These are phyloP conservation scores for Brachionichthys hirsutus DNA, from an alignment of 2,113 vertebrate species.

Conservation along the genomic window DNA sequence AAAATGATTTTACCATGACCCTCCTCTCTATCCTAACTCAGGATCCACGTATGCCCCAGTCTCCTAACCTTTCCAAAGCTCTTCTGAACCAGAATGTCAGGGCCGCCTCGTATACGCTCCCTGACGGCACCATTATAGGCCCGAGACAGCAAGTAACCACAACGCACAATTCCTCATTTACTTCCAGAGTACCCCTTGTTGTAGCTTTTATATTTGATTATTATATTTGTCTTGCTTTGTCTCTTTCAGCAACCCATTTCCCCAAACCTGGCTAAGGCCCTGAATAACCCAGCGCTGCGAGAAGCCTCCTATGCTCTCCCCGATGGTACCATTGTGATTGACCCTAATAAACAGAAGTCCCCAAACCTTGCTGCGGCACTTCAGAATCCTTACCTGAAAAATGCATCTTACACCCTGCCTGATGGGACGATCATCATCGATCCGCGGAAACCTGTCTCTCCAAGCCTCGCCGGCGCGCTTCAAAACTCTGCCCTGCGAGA, in stretches of 20 bases:
- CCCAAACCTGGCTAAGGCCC: slow-evolving; percentile 61
- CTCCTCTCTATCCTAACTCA: slow-evolving; percentile 16
- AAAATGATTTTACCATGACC: not conserved
- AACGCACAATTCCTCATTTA: not conserved
- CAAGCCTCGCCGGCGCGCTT: slow-evolving; percentile 67
- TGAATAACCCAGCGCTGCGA: slow-evolving; percentile 63
- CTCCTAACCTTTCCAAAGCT: slow-evolving; percentile 73
- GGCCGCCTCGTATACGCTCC: slow-evolving; percentile 73
- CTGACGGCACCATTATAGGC: slow-evolving; percentile 66
- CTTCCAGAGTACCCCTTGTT: not conserved
- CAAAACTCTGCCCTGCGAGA: slow-evolving; percentile 61
- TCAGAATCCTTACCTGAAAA: slow-evolving; percentile 71
- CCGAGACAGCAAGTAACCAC: slow-evolving; percentile 64
- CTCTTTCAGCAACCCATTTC: slow-evolving; percentile 61
- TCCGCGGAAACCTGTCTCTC: slow-evolving; percentile 68
- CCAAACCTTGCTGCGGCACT: slow-evolving; percentile 72
- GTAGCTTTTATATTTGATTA: not conserved
- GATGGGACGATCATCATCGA: slow-evolving; percentile 77
- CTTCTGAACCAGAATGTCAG: slow-evolving; percentile 70
- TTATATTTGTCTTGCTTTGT: slow-evolving; percentile 12
- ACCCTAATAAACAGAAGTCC: slow-evolving; percentile 52
- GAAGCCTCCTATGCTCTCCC: slow-evolving; percentile 67
- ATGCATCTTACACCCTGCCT: slow-evolving; percentile 73
- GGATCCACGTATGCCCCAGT: slow-evolving; percentile 63
- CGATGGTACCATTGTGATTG: slow-evolving; percentile 70